Conservation (phyloP, 2,797 vertebrate species). For the Gastrophryne carolinensis region DNA sequence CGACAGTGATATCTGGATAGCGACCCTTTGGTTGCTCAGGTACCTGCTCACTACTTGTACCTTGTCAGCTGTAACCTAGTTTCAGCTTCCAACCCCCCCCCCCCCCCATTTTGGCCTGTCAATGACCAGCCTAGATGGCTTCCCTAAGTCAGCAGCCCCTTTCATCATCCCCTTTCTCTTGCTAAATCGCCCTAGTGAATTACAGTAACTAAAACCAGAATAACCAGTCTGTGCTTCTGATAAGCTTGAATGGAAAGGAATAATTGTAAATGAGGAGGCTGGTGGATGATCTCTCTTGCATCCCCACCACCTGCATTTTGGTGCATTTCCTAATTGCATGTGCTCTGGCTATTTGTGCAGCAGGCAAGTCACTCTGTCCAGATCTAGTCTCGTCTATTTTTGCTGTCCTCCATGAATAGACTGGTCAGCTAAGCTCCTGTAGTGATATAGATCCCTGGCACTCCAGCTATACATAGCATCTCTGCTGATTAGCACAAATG, state of each 20-base stretch:
- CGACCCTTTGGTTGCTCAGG: too few species aligned
- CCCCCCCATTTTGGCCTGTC: too few species aligned
- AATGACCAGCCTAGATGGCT: too few species aligned
- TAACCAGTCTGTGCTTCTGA: neutral
- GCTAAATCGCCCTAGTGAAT: neutral
- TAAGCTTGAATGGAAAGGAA: neutral
- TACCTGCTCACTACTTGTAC: too few species aligned
- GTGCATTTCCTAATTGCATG: neutral
- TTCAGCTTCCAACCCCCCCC: too few species aligned
- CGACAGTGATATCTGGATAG: too few species aligned
- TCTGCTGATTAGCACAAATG: neutral
- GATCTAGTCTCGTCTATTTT: neutral
- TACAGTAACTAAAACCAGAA: neutral
- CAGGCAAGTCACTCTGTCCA: too few species aligned
- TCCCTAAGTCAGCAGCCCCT: too few species aligned
- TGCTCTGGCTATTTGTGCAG: neutral
- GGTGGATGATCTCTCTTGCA: too few species aligned
- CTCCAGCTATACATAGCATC: neutral
- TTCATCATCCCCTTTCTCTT: too few species aligned
- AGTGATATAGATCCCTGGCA: neutral
- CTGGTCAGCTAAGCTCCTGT: neutral
- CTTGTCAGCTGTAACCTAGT: too few species aligned
- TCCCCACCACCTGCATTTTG: too few species aligned
- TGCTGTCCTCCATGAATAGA: neutral
- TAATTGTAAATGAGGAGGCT: neutral